Conservation (phyloP, 2,113 vertebrate species). For the Dipodomys spectabilis region DNA sequence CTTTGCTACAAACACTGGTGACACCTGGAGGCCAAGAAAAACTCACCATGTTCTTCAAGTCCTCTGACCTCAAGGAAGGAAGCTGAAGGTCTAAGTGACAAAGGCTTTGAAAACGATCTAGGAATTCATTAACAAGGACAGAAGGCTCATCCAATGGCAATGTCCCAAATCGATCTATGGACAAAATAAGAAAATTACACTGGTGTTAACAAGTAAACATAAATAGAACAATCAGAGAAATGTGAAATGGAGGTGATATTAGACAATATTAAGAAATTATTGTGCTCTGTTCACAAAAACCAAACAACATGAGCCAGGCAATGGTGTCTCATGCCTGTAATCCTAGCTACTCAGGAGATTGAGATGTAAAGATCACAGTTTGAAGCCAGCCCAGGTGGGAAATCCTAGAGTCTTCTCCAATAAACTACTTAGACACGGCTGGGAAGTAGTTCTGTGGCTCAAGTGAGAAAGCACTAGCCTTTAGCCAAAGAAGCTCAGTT, state of each 20-base stretch:
- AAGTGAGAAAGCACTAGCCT: too few relatives aligned
- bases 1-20: background rate
- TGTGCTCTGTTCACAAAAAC: too few relatives aligned
- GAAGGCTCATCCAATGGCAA: conserved; percentile 91
- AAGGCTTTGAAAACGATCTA: conserved; percentile 92
- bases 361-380: background rate
- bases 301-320: too few relatives aligned
- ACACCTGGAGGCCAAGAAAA: background rate
- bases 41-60: conserved; percentile 93
- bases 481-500: too few relatives aligned
- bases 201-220: background rate
- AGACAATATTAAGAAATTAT: background rate
- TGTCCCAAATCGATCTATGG: conserved; percentile 92
- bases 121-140: conserved; percentile 89
- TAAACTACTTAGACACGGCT: background rate
- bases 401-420: background rate
- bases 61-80: conserved; percentile 92
- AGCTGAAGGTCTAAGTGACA: conserved; percentile 94
- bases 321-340: background rate
- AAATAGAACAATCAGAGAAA: background rate
- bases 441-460: too few relatives aligned
- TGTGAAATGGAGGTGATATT: background rate
- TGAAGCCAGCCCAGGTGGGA: background rate
- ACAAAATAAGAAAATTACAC: conserved; percentile 47
- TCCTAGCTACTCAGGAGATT: background rate